These are phyloP conservation scores for Protobothrops flavoviridis DNA, from an alignment of 2,113 vertebrate species.

Conservation along the genomic window DNA sequence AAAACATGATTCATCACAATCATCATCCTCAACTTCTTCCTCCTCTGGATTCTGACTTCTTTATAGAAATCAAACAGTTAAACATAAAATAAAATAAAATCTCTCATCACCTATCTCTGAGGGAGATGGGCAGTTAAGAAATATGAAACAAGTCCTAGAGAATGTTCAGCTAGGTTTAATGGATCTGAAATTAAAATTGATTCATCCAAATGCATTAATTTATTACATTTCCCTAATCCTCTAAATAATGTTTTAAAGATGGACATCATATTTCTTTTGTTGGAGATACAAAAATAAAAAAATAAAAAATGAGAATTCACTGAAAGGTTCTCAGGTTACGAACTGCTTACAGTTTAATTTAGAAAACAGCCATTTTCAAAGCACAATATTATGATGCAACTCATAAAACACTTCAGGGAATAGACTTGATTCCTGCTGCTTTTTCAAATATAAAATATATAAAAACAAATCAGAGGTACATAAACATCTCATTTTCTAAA, in stretches of 20 bases:
- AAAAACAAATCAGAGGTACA: background rate
- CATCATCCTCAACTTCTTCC: no score
- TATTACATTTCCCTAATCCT: background rate
- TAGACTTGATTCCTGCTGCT: background rate
- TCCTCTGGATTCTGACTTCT: no score
- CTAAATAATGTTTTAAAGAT: background rate
- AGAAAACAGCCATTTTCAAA: background rate
- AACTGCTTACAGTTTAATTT: background rate
- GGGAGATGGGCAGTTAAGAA: background rate
- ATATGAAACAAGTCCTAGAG: background rate
- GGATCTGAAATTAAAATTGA: background rate
- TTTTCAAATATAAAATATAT: background rate
- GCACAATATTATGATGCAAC: background rate
- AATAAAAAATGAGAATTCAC: background rate
- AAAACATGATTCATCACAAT: background rate
- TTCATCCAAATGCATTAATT: background rate
- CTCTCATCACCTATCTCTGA: background rate
- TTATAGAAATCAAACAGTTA: background rate
- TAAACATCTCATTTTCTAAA: background rate
- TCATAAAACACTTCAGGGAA: background rate
- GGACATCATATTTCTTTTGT: background rate
- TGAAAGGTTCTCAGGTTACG: background rate
- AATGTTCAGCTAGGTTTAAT: background rate
- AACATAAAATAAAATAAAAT: background rate
- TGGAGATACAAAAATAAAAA: background rate